Evolutionary conservation across 1,140 invertebrate genomes (phyloP).

Genomic region (Tetraneura akinire): DNA sequence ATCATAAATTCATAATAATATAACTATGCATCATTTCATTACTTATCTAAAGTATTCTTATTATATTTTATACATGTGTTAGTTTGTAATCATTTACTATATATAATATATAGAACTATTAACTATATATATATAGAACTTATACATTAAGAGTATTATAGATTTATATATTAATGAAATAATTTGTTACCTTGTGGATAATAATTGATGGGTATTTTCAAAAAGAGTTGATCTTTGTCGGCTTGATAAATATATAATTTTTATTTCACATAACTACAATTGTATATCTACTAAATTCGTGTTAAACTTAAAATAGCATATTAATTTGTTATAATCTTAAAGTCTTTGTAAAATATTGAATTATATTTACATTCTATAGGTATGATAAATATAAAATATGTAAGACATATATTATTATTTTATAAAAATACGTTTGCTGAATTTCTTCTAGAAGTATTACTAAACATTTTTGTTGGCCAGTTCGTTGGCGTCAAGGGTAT

Average conservation of each 20-base stretch:
- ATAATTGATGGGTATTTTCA: conserved; percentile 23
- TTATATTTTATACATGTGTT: neutral
- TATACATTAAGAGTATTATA: too few relatives aligned
- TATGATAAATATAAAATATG: neutral
- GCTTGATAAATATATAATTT: neutral
- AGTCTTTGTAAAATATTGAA: neutral
- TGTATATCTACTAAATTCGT: too few relatives aligned
- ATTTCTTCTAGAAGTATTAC: neutral
- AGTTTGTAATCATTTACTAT: conserved; percentile 2
- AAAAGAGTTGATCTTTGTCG: neutral
- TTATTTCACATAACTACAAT: too few relatives aligned
- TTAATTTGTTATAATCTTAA: neutral
- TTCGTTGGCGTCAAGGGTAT: neutral
- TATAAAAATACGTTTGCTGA: neutral
- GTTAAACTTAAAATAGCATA: too few relatives aligned
- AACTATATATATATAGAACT: conserved; percentile 10
- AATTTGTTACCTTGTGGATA: conserved; percentile 25
- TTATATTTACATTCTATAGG: neutral
- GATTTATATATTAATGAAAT: conserved; percentile 27
- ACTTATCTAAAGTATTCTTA: neutral
- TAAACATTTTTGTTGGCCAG: conserved; percentile 12
- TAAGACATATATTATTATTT: neutral
- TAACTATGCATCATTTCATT: too few relatives aligned
- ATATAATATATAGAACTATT: neutral
- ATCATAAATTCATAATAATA: neutral